Conservation (phyloP, 2,113 vertebrate species). For the Gracilinanus agilis region DNA sequence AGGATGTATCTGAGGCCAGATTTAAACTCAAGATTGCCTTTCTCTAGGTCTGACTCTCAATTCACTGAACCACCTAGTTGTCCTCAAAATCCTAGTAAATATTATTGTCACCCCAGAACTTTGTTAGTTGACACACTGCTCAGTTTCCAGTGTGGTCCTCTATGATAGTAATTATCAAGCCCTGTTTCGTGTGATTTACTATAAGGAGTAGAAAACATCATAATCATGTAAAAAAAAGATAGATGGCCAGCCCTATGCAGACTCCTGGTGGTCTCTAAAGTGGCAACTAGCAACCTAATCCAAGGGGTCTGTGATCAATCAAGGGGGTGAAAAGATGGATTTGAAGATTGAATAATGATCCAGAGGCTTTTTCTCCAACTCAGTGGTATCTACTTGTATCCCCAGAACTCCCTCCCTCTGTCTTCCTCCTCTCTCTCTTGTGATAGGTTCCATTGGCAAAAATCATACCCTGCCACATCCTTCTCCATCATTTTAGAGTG, state of each 20-base stretch:
- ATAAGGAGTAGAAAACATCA: background rate
- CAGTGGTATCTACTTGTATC: no score
- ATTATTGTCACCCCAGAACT: background rate
- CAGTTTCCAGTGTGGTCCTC: background rate
- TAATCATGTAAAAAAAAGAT: background rate
- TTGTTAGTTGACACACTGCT: no score
- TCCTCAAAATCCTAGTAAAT: no score
- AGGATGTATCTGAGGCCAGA: no score
- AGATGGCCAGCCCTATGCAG: background rate
- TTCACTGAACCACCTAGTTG: no score
- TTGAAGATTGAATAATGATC: background rate
- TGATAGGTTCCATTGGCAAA: background rate
- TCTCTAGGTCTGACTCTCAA: no score
- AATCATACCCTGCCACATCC: background rate
- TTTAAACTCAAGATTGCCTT: no score
- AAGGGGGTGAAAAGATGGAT: background rate
- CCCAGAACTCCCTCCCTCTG: background rate
- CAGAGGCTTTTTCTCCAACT: background rate
- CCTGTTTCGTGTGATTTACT: background rate
- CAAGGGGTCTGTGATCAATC: background rate
- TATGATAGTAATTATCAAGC: background rate
- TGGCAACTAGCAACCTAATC: background rate
- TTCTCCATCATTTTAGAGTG: background rate
- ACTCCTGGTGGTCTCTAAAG: background rate
- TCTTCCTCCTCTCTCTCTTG: background rate